A percentile compares a stretch with the other conserved stretches of the same genome.
phyloP scores from a whole-genome alignment of 1,140 invertebrate genomes.

The Drosophila melanogaster region DNA sequence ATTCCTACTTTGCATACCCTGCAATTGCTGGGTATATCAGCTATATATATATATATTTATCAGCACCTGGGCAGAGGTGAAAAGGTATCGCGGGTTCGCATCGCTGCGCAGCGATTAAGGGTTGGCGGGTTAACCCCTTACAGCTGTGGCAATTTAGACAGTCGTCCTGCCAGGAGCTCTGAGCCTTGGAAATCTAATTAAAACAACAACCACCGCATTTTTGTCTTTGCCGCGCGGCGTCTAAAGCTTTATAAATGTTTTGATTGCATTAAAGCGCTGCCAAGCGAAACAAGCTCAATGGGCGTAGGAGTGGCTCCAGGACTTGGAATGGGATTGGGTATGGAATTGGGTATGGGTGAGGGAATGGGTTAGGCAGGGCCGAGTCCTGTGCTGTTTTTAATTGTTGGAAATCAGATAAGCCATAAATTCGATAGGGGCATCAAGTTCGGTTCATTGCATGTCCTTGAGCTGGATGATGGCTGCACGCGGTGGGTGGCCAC shows the following conservation, averaged over 20 bases:
- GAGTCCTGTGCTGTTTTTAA: conserved; percentile 46
- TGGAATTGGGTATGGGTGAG: neutral
- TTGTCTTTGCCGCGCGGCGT: conserved; percentile 65
- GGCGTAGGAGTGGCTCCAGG: neutral
- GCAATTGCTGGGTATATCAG: conserved; percentile 2
- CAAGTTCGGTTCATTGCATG: conserved; percentile 38
- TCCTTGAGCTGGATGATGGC: neutral
- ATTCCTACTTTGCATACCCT: conserved; percentile 56
- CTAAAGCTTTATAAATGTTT: conserved; percentile 82
- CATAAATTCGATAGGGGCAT: conserved; percentile 64
- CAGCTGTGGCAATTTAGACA: conserved; percentile 82
- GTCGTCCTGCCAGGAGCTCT: conserved; percentile 55
- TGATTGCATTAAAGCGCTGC: conserved; percentile 80
- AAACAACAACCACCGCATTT: conserved; percentile 82
- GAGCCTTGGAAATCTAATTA: conserved; percentile 80
- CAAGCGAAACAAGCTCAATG: conserved; percentile 60
- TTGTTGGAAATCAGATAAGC: conserved; percentile 65
- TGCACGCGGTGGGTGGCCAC: too few relatives aligned
- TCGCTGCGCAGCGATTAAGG: neutral
- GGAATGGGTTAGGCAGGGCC: neutral
- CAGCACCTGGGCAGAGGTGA: too few relatives aligned
- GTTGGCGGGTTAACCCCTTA: conserved; percentile 66
- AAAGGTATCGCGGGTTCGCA: neutral
- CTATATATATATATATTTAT: too few relatives aligned
- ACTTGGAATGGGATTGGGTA: neutral